Base-by-base conservation (phyloP, 2,888 invertebrate species). In the Campoplex capitator region DNA sequence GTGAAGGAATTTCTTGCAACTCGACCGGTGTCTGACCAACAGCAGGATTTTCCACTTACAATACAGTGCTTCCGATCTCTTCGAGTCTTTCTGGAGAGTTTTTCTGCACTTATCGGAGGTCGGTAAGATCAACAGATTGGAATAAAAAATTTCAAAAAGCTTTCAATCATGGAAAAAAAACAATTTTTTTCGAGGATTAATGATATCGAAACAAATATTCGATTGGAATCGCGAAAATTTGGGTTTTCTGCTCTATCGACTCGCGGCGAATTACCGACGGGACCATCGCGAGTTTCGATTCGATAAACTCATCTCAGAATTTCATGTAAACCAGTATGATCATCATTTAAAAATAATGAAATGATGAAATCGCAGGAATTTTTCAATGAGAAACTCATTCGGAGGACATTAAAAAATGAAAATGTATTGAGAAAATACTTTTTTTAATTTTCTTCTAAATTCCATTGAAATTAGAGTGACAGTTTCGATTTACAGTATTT, bases 211-310 rank as follows among this genome's bases (percentile, higher is more conserved):
- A 70, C 23, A 76, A 42, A 38, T 54, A 58, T 67, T 28, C 23
- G 42, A 11, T 51, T 42, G 0, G 0, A 6, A n/a, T 58, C 42
- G 45, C 0, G 8, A 23, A 54, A 58, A 3, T 32, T 48, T 0
- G 8, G 28, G 56, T 78, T 87, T 65, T 38, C 84, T 84, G 38
- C 84, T 48, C 8, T 84, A 82, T 70, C 87, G 82, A 68, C 81
- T 32, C 16, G 51, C 28, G 77, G 35, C 18, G 74, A 75, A 42
- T 81, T 84, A 87, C 70, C 84, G 78, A 77, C 86, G 11, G 83
- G 68, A 45, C 16, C 32, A 28, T n/a, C 23, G 13, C 3, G 11
- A 6, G 0, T 71, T 32, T 3, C 23, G 8, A 8, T 16, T 3
- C 68, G 4, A 38, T 68, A 0, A 16, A 23, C 68, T 45, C 23